Base-by-base conservation (phyloP, 2,113 vertebrate species). In the Leiothrix lutea region DNA sequence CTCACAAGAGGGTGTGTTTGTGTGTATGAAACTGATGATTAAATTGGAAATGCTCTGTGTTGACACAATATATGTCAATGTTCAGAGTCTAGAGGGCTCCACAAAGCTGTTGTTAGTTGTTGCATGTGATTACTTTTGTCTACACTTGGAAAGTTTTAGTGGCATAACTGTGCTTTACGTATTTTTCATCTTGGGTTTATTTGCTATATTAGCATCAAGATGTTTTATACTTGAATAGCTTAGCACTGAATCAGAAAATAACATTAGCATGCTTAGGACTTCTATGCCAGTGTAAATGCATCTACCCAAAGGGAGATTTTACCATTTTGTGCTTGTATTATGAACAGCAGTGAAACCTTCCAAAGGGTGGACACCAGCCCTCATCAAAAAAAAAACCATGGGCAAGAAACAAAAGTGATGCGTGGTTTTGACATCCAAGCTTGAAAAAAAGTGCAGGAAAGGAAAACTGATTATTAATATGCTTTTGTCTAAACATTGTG, bases 11-110 rank as follows among this genome's bases (percentile, higher is more conserved):
- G 64, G n/a, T 83, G 80, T 89, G 65, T 50, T 84, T 82, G 8
- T 75, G 15, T 91, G 36, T 72, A 36, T 91, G 89, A 64, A 95
- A 89, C 80, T 50, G 83, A 50, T 71, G 67, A 81, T 97, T 87
- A 94, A 94, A 77, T 74, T 92, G 78, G 61, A 94, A 95, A 50
- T 61, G 50, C 38, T 26, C 54, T 38, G 19, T 82, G 70, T 89
- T 95, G 77, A 74, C 70, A 91, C n/a, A 87, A 48, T 67, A 75
- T 47, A 33, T 65, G 69, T 36, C 42, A 44, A 28, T 12, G 44
- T 80, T 93, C 23, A 50, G 69, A 79, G 44, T 56, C 62, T 75
- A 74, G 28, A 75, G 53, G 15, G 31, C n/a, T 65, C 38, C 14
- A 64, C 16, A 64, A 80, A 64, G 48, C 36, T 91, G 33, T 88